phyloP scores from a whole-genome alignment of 2,888 invertebrate genomes.

The Ganaspis brasiliensis region DNA sequence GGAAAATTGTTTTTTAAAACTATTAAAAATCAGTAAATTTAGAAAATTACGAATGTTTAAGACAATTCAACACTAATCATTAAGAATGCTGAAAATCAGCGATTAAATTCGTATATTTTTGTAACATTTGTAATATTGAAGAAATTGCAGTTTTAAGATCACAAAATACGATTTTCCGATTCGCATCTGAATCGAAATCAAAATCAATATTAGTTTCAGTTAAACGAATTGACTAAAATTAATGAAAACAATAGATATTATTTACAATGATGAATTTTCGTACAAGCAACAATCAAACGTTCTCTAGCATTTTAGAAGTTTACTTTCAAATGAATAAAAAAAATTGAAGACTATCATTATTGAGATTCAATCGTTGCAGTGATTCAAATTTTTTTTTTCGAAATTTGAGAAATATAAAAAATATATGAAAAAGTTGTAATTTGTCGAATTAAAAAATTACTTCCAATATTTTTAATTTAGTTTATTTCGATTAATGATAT shows the following conservation, averaged over 20 bases:
- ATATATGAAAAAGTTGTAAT: too few relatives aligned
- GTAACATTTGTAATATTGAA: too few relatives aligned
- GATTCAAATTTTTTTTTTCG: not conserved
- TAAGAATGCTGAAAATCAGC: too few relatives aligned
- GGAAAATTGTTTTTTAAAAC: not conserved
- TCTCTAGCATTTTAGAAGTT: constrained; percentile 13
- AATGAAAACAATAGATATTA: not conserved
- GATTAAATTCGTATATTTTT: too few relatives aligned
- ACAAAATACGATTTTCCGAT: constrained; percentile 16
- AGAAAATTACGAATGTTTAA: not conserved
- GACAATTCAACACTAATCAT: too few relatives aligned
- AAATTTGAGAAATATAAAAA: not conserved
- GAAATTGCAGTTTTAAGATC: not conserved
- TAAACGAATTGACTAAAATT: too few relatives aligned
- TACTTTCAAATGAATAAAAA: constrained; percentile 3
- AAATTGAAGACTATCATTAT: not conserved
- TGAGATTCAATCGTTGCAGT: constrained; percentile 16
- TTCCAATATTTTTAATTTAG: not conserved
- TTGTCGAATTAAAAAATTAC: too few relatives aligned
- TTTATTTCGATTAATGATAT: not conserved
- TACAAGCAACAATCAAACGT: constrained; percentile 25
- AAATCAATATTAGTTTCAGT: not conserved
- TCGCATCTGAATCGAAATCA: not conserved
- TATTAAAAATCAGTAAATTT: not conserved
- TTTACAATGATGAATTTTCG: constrained; percentile 29